phyloP scores from a whole-genome alignment of 2,888 invertebrate species.

The Nephrotoma flavescens region DNA sequence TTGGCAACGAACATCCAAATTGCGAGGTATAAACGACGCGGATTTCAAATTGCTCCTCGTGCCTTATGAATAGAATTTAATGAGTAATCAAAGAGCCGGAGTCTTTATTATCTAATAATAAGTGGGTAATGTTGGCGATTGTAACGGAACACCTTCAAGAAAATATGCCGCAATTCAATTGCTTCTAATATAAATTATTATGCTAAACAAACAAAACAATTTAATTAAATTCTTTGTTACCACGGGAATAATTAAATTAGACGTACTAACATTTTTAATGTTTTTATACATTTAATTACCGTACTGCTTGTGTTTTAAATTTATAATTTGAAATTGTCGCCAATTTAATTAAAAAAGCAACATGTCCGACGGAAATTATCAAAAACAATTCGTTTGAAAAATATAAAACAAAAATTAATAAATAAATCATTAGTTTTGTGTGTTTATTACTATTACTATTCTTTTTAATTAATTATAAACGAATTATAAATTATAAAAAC shows the following conservation, averaged over 20 bases:
- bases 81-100: too few species aligned
- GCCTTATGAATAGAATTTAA: too few species aligned
- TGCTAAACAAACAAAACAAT: too few species aligned
- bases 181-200: too few species aligned
- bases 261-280: neutral
- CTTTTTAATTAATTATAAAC: neutral
- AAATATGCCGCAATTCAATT: too few species aligned
- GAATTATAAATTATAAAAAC: neutral
- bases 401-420: neutral
- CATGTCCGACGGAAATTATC: neutral
- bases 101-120: too few species aligned
- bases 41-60: too few species aligned
- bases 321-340: neutral
- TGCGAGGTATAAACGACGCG: too few species aligned
- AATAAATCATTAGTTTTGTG: neutral
- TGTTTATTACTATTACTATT: neutral
- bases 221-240: too few species aligned
- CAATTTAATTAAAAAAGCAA: neutral
- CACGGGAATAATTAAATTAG: neutral
- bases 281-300: neutral
- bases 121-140: too few species aligned
- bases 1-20: too few species aligned
- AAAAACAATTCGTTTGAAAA: neutral
- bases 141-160: too few species aligned
- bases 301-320: neutral